These are phyloP conservation scores for Meloidogyne floridensis DNA, from an alignment of 1,140 invertebrate species.

Conservation along the genomic window DNA sequence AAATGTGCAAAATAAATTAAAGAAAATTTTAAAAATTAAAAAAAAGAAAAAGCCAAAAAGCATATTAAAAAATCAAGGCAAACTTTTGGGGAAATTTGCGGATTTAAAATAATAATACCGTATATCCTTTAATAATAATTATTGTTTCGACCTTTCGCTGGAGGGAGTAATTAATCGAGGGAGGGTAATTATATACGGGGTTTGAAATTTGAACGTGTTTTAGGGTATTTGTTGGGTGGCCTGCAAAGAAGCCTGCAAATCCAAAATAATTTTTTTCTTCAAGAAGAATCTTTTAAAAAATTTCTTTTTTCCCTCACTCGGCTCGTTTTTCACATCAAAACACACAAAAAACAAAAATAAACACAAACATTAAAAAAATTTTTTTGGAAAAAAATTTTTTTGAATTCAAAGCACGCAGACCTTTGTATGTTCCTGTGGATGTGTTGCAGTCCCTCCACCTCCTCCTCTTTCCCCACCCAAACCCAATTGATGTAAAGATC, in stretches of 20 bases:
- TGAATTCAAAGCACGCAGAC: constrained; percentile 59
- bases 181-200: no score
- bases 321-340: not conserved
- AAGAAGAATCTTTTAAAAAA: not conserved
- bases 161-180: no score
- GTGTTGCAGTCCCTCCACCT: not conserved
- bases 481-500: constrained; percentile 58
- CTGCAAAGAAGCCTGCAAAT: no score
- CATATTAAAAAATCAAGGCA: not conserved
- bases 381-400: not conserved
- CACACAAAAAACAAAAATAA: not conserved
- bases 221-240: no score
- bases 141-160: no score
- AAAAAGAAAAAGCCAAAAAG: constrained; percentile 28
- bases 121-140: no score
- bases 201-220: no score
- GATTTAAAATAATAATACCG: no score
- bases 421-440: constrained; percentile 55
- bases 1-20: constrained; percentile 10
- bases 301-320: not conserved
- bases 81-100: not conserved
- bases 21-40: constrained; percentile 17
- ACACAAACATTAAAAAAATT: not conserved
- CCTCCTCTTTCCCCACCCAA: not conserved
- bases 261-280: no score